Evolutionary conservation across 2,113 vertebrate genomes (phyloP), one percentile per base, ranked within the genome.

Genomic region (Corythornis madagascariensis): DNA sequence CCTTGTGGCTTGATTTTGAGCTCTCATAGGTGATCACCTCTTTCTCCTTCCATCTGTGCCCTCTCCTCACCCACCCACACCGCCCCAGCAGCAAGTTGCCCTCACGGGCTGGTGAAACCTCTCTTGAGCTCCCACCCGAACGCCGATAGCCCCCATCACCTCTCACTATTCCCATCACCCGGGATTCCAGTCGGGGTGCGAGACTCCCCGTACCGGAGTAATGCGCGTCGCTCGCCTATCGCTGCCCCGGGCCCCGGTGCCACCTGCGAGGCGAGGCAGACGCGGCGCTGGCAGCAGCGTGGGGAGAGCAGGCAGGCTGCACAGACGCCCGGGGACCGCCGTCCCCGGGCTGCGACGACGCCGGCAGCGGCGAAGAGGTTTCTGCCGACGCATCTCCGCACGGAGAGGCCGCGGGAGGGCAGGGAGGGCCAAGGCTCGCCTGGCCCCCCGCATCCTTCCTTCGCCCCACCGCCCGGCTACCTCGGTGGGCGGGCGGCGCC

Each of bases 1-100:
- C 22, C 64, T 2, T 6, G 9, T n/a, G 0, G 67, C 31, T n/a
- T 21, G 57, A 3, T 1, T 13, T 0, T 2, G 42, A 4, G 24
- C 56, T 29, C 69, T 20, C 47, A 6, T 5, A 2, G 1, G 11
- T 11, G 15, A 53, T 5, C 28, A 2, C 0, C 13, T 20, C 15
- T 6, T 26, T 4, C 48, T 31, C 5, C 16, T 7, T 7, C 7
- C 2, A 28, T 2, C 48, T 8, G 19, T 2, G 52, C 31, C 75
- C 63, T 13, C 31, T 13, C 5, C 33, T 15, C 17, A 7, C 48
- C 19, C 47, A 2, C 19, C 47, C 48, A 7, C 22, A 25, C 8
- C 5, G 28, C 26, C 0, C 2, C 56, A 20, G 28, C 42, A 31
- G 20, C 48, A 4, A 10, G 33, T 31, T 5, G 64, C n/a, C n/a